Evolutionary conservation across 2,888 invertebrate species (phyloP), one percentile per base, ranked within the genome.

Genomic region (Celastrina argiolus): DNA sequence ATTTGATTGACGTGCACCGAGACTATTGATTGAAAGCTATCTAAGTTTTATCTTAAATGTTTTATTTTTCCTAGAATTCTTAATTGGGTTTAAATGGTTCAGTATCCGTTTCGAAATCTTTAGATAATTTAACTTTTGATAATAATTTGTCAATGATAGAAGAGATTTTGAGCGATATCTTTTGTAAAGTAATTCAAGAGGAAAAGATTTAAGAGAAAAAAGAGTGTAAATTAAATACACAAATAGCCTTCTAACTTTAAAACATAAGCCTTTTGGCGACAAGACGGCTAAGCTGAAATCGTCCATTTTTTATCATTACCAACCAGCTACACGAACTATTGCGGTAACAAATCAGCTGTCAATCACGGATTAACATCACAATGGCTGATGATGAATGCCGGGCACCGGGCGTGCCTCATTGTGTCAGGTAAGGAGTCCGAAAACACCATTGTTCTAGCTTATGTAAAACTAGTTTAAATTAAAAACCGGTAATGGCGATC

Each of bases 281-380:
- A 2, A 2, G 45, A 22, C n/a, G 18, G 45, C 12, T 45, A 2
- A 18, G 45, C 45, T 0, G 10, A 16, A 36, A 36, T 36, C 36
- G 36, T 8, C 0, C 10, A 36, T 10, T 45, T 18, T 45, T 45
- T 45, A 18, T 18, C 18, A 45, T 45, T 45, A 18, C 8, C 68
- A 76, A 74, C 71, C 72, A 70, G 73, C 78, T 74, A 76, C 80
- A 76, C 75, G 75, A 76, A 75, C 70, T 73, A 18, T 83, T 83
- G 81, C 81, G 79, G 79, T 81, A 84, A 85, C 73, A 70, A 71
- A 80, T 81, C 81, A 82, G 81, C 83, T 84, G 85, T 85, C 87
- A 85, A 85, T 87, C 81, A 80, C 65, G 78, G 76, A 88, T 88
- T 86, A 86, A 75, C 86, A 88, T 87, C 75, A 88, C 88, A 88